phyloP scores from a whole-genome alignment of 2,888 invertebrate genomes.

The Diarsia brunnea region DNA sequence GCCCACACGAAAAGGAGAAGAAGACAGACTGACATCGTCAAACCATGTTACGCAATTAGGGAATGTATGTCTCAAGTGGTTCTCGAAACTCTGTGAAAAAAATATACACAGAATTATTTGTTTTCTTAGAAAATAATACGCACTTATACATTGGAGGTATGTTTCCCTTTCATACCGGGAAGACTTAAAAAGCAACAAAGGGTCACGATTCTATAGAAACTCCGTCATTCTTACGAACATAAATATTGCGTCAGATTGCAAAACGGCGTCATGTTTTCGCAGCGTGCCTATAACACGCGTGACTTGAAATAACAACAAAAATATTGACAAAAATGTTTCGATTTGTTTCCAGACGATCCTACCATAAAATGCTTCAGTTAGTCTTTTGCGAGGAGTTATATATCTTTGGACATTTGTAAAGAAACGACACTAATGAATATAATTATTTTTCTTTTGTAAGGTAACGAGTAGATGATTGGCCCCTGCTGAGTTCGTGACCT shows the following conservation, averaged over 20 bases:
- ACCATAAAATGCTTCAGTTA: background rate
- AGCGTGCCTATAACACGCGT: constrained; percentile 1
- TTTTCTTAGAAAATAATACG: background rate
- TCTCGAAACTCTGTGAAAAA: background rate
- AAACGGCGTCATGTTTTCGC: constrained; percentile 6
- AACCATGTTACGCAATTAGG: background rate
- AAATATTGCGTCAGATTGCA: background rate
- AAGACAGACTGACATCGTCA: background rate
- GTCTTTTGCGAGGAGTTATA: background rate
- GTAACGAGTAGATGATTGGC: constrained; percentile 31
- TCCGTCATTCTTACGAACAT: background rate
- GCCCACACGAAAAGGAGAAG: too few species aligned
- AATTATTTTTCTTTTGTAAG: constrained; percentile 2
- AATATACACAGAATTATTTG: background rate
- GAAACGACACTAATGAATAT: constrained; percentile 39
- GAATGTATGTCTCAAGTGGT: background rate
- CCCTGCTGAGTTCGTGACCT: constrained; percentile 72
- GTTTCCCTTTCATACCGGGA: constrained; percentile 10
- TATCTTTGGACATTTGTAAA: background rate
- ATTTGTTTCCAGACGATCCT: background rate
- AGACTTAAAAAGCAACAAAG: background rate
- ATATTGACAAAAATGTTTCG: background rate
- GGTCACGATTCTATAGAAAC: background rate
- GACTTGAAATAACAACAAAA: constrained; percentile 3
- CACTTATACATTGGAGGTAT: background rate